These are phyloP conservation scores for Lepus americanus DNA, from an alignment of 2,113 vertebrate species.

Conservation along the genomic window DNA sequence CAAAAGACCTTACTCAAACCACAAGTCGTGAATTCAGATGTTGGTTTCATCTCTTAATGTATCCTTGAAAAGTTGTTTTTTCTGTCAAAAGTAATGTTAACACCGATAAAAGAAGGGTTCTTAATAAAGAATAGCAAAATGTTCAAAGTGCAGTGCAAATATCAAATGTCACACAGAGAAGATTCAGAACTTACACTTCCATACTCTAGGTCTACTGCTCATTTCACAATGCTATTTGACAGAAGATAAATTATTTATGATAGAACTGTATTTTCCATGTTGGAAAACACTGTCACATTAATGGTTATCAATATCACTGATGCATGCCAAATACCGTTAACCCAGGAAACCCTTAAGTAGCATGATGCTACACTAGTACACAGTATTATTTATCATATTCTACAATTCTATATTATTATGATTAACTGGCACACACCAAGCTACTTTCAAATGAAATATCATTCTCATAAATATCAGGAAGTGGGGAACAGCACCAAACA, in stretches of 20 bases:
- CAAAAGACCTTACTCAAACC: not conserved
- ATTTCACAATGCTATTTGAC: not conserved
- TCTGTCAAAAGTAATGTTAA: slow-evolving; percentile 9
- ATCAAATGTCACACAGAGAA: slow-evolving; percentile 17
- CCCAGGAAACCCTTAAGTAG: slow-evolving; percentile 41
- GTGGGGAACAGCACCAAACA: not conserved
- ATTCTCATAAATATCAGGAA: slow-evolving; percentile 39
- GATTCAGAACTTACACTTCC: not conserved
- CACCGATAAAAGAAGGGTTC: not conserved
- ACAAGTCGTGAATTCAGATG: not conserved
- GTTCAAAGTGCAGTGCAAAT: not conserved
- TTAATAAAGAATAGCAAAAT: not conserved
- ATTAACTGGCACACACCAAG: slow-evolving; percentile 22
- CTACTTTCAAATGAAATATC: not conserved
- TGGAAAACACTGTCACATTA: slow-evolving; percentile 62
- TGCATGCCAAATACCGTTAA: slow-evolving; percentile 69
- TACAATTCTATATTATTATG: slow-evolving; percentile 47
- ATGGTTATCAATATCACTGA: slow-evolving; percentile 64
- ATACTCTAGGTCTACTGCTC: not conserved
- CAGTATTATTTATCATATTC: not conserved
- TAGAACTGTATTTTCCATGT: slow-evolving; percentile 67
- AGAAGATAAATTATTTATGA: slow-evolving; percentile 72
- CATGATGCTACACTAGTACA: not conserved
- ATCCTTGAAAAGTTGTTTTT: not conserved
- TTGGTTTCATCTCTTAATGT: not conserved